Evolutionary conservation across 2,797 vertebrate genomes (phyloP).

Genomic region (Sphenodon punctatus): DNA sequence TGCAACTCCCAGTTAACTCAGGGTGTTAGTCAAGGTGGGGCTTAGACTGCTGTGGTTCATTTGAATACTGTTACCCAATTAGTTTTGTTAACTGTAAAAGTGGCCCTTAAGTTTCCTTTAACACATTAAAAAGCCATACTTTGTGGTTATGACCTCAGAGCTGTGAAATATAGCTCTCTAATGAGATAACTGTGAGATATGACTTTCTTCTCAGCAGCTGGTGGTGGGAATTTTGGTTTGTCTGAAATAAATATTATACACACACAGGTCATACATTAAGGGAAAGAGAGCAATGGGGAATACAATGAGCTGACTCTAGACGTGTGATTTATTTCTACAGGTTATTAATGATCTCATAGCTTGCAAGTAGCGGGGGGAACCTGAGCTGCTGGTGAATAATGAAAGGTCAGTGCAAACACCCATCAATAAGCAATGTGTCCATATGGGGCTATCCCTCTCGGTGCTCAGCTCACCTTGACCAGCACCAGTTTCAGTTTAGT

Average conservation of each 20-base stretch:
- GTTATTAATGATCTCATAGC: constrained; percentile 61
- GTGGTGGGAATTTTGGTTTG: constrained; percentile 64
- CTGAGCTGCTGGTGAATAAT: constrained; percentile 60
- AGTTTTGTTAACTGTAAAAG: constrained; percentile 46
- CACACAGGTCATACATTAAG: constrained; percentile 20
- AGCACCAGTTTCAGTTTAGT: constrained; percentile 67
- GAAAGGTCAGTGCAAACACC: constrained; percentile 66
- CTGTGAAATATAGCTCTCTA: constrained; percentile 65
- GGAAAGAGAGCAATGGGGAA: constrained; percentile 35
- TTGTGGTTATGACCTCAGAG: constrained; percentile 63
- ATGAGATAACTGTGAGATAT: constrained; percentile 57
- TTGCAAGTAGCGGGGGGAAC: constrained; percentile 54
- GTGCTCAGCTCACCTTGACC: constrained; percentile 60
- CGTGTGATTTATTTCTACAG: constrained; percentile 58
- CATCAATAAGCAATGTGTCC: constrained; percentile 51
- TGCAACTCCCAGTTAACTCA: neutral
- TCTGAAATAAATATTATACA: constrained; percentile 46
- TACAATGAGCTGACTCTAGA: constrained; percentile 49
- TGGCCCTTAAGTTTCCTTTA: constrained; percentile 51
- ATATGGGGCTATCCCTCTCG: constrained; percentile 58
- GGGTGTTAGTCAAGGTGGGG: constrained; percentile 9
- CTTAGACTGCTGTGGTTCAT: constrained; percentile 29
- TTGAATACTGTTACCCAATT: constrained; percentile 63
- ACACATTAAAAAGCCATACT: constrained; percentile 57
- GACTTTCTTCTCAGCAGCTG: constrained; percentile 63